Evolutionary conservation across 2,113 vertebrate species (phyloP).

Genomic region (Peromyscus leucopus): DNA sequence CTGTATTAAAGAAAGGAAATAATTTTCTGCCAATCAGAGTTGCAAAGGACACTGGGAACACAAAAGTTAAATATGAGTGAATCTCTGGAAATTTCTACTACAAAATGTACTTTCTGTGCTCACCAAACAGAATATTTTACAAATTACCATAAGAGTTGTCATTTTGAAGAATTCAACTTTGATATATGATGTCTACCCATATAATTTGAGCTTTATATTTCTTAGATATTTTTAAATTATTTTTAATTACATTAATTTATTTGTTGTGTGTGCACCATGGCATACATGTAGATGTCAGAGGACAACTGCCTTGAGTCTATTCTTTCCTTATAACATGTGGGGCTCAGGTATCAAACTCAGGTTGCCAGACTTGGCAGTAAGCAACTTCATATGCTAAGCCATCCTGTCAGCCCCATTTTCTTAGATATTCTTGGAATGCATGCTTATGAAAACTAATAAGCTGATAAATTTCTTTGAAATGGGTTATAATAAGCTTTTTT

Average conservation of each 20-base stretch:
- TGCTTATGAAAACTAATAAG: background rate
- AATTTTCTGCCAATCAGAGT: background rate
- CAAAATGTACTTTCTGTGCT: background rate
- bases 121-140: background rate
- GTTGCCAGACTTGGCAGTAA: background rate
- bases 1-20: background rate
- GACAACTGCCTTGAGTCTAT: background rate
- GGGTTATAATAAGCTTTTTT: background rate
- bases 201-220: background rate
- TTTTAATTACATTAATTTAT: background rate
- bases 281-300: background rate
- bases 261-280: background rate
- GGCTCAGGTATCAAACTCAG: background rate
- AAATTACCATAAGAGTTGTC: background rate
- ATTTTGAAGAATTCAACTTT: conserved; percentile 15
- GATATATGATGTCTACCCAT: background rate
- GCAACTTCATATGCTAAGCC: background rate
- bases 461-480: background rate
- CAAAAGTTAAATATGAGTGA: background rate
- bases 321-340: background rate
- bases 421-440: background rate
- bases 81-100: background rate
- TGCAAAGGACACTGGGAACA: background rate
- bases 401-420: background rate
- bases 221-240: background rate